Percentiles rank a stretch among this genome's conserved stretches.
Evolutionary conservation across 2,888 invertebrate genomes (phyloP).

Genomic region (Oligia latruncula): DNA sequence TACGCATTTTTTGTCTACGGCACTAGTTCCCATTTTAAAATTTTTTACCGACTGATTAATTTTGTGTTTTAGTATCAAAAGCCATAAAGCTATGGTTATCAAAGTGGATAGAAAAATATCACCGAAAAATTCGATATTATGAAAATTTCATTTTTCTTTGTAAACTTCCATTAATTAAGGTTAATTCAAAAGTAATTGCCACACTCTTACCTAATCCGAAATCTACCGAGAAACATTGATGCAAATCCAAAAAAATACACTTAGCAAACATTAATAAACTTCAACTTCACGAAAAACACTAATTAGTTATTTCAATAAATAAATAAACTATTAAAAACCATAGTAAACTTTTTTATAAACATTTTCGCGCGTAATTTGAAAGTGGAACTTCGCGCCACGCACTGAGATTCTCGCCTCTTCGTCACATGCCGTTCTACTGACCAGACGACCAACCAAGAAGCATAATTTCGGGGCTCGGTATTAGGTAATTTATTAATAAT

Average conservation of each 20-base stretch:
- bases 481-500: conserved; percentile 37
- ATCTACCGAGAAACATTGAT: conserved; percentile 31
- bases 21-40: background rate
- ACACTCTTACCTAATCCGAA: conserved; percentile 28
- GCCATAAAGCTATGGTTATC: background rate
- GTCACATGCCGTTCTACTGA: conserved; percentile 21
- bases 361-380: conserved; percentile 37
- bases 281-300: conserved; percentile 11
- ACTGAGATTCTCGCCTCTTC: conserved; percentile 17
- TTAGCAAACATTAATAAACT: conserved; percentile 1
- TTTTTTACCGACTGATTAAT: background rate
- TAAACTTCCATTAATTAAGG: background rate
- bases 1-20: background rate
- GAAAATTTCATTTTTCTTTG: background rate
- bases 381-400: conserved; percentile 21
- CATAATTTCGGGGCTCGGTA: conserved; percentile 24
- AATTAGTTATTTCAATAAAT: background rate
- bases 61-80: background rate
- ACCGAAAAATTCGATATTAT: background rate
- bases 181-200: background rate
- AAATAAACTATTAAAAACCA: background rate
- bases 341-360: background rate
- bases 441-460: conserved; percentile 3
- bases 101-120: background rate
- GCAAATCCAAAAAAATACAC: conserved; percentile 25